These are phyloP conservation scores for Trichopoda pennipes DNA, from an alignment of 2,888 invertebrate species.

Conservation along the genomic window DNA sequence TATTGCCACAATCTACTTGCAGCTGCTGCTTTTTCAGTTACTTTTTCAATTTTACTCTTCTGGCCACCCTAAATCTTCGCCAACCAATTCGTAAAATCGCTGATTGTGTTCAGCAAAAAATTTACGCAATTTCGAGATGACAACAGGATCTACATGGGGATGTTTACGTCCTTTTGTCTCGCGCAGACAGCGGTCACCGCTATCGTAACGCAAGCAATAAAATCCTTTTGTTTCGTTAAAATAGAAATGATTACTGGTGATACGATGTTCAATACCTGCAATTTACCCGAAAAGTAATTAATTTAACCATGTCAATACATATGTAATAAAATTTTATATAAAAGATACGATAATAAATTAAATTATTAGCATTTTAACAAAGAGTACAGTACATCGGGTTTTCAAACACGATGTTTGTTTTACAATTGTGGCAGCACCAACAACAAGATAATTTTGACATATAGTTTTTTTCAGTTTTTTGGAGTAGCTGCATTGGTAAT, in stretches of 20 bases:
- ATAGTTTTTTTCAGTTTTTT: too few species aligned
- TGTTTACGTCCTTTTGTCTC: constrained; percentile 92
- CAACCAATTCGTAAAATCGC: constrained; percentile 94
- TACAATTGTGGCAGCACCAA: too few species aligned
- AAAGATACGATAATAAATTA: too few species aligned
- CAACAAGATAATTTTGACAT: too few species aligned
- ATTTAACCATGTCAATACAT: too few species aligned
- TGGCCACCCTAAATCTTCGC: constrained; percentile 96
- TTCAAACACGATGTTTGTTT: too few species aligned
- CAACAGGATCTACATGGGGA: constrained; percentile 90
- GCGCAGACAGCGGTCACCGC: constrained; percentile 90
- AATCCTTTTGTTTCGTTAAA: constrained; percentile 98
- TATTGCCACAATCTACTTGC: neutral
- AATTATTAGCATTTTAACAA: too few species aligned
- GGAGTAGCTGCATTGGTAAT: too few species aligned
- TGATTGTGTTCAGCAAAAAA: constrained; percentile 96
- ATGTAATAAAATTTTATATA: too few species aligned
- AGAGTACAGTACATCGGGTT: too few species aligned
- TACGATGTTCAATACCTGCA: constrained; percentile 82
- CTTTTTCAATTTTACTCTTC: constrained; percentile 85
- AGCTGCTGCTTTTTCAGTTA: neutral
- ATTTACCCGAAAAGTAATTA: neutral
- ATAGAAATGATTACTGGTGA: constrained; percentile 94
- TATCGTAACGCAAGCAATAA: constrained; percentile 93
- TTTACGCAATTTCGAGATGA: constrained; percentile 89